Base-by-base conservation (phyloP, 2,113 vertebrate genomes). In the Spea multiplicata region DNA sequence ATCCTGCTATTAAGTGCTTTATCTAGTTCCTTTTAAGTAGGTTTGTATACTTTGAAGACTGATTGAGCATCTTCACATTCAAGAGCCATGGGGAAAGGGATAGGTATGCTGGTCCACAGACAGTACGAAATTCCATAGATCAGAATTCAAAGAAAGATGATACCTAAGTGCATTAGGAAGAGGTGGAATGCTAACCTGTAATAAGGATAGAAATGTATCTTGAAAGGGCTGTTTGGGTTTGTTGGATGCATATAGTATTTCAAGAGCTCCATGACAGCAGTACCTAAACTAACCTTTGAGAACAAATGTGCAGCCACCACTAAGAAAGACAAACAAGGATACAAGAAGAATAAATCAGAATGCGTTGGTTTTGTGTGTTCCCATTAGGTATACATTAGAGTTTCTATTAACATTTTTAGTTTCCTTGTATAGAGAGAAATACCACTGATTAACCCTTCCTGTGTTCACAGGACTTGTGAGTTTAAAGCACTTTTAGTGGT, bases 61-160 rank as follows among this genome's bases (percentile, higher is more conserved):
- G 46, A 75, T 3, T 75, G 30, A 53, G 53, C 64, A 64, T 75
- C 30, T 75, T 66, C 44, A 74, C 59, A 45, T 66, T 66, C 46
- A 52, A 66, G 52, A 75, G 47, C 45, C 12, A 6, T 48, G 9
- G n/a, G 48, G 53, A 77, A 45, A 45, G 48, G 9, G 2, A 8
- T 8, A 59, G 46, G 70, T 50, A 44, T 57, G 53, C 53, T 61
- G 16, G 10, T 59, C 16, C 46, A 59, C 17, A 45, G 55, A 71
- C 30, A 65, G 30, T 77, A 50, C 3, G 46, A 77, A 70, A 62
- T 44, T 77, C 52, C 66, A 14, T 16, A 75, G 74, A 66, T 75
- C 65, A 45, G 57, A 50, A 13, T 48, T 44, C 53, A 30, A 69
- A 62, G 55, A 62, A 77, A 76, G 9, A 44, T 70, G 66, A 77